Evolutionary conservation across 2,113 vertebrate genomes (phyloP).

Genomic region (Clupea harengus): DNA sequence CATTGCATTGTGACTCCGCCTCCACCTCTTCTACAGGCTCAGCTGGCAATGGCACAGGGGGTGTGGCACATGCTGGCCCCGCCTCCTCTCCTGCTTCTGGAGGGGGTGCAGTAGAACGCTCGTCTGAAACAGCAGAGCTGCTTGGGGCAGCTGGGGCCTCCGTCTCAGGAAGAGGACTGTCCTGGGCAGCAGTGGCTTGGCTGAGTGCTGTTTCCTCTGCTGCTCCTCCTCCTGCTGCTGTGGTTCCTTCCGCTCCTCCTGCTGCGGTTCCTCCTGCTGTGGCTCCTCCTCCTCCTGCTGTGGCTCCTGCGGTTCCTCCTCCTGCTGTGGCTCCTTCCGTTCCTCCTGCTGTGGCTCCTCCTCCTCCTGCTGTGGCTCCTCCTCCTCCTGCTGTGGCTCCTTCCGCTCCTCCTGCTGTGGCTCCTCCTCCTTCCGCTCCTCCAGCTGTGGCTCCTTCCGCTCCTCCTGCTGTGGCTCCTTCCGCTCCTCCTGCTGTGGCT

Average conservation of each 20-base stretch:
- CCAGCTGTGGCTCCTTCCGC: slow-evolving; percentile 43
- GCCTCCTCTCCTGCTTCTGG: not conserved
- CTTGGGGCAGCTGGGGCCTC: not conserved
- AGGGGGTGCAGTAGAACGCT: not conserved
- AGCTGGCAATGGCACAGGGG: not conserved
- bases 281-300: slow-evolving; percentile 18
- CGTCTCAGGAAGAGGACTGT: slow-evolving; percentile 34
- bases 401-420: slow-evolving; percentile 45
- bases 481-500: not conserved
- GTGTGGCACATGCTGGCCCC: not conserved
- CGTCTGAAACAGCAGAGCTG: not conserved
- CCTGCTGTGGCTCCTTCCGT: slow-evolving; percentile 31
- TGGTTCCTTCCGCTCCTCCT: slow-evolving; percentile 24
- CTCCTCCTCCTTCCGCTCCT: slow-evolving; percentile 26
- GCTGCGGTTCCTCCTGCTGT: not conserved
- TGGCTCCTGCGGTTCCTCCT: not conserved
- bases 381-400: slow-evolving; percentile 3
- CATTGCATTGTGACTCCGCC: not conserved
- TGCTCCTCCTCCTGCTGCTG: slow-evolving; percentile 25
- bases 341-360: not conserved
- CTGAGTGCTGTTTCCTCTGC: slow-evolving; percentile 9
- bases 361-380: not conserved
- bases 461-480: slow-evolving; percentile 32
- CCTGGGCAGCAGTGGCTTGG: slow-evolving; percentile 53
- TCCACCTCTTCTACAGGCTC: not conserved